Base-by-base conservation (phyloP, 2,113 vertebrate genomes). In the Propithecus coquereli region DNA sequence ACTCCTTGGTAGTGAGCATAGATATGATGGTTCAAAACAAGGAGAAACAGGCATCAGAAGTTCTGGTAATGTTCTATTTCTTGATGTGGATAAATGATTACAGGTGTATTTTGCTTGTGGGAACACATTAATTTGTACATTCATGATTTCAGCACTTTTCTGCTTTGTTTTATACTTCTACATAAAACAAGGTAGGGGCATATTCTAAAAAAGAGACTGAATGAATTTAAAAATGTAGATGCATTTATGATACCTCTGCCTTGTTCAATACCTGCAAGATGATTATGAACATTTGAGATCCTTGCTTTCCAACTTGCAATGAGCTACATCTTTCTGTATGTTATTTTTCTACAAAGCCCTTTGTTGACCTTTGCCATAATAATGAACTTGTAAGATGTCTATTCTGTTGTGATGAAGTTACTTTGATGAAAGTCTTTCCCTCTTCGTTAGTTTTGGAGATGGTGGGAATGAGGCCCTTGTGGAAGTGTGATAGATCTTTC, bases 311-410 rank as follows among this genome's bases (percentile, higher is more conserved):
- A 90, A 9, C 18, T 5, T 45, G 30, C 34, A 30, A 83, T 34
- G 52, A 88, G 6, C 13, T 37, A 54, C 2, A 50, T 40, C 12
- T 87, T 86, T 91, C 83, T 83, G 1, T 52, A 2, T 91, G 45
- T 6, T 57, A 96, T 27, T 70, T 98, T 94, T 80, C 50, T 73
- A 43, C 22, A 50, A 85, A 93, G 68, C 81, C 37, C 27, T 95
- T 50, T 87, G 25, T 63, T 90, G 80, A 91, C 63, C 59, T 61
- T 82, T 47, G 52, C 50, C 25, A 52, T 45, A 65, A 84, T 43
- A 57, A 71, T 4, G 9, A 87, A 43, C 17, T 40, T 89, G 47
- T 82, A 80, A 95, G 50, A 68, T 32, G 4, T 84, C 79, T 96
- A 50, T 80, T 93, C 80, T 92, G 27, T 65, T 92, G n/a, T 87